Evolutionary conservation across 2,113 vertebrate genomes (phyloP).

Genomic region (Myotis davidii): DNA sequence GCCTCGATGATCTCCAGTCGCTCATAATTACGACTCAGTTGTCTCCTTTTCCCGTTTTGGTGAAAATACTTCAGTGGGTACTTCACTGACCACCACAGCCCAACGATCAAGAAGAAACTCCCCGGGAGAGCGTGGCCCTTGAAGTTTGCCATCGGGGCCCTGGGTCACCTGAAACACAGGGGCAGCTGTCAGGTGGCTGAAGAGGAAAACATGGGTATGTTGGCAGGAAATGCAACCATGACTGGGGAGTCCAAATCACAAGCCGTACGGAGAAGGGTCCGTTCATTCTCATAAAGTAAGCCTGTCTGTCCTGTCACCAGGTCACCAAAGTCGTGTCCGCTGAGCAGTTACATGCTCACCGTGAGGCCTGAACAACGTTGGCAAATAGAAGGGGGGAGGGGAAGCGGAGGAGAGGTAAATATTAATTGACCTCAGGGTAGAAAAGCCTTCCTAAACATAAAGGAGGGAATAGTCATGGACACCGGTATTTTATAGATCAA

Average conservation of each 20-base stretch:
- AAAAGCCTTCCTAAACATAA: neutral
- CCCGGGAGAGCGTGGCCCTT: constrained; percentile 96
- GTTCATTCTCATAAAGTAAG: neutral
- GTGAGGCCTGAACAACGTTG: neutral
- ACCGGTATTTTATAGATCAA: neutral
- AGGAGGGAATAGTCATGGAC: neutral
- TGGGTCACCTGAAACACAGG: neutral
- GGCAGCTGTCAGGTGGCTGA: neutral
- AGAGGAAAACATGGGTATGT: neutral
- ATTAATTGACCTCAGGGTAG: neutral
- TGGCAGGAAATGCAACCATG: neutral
- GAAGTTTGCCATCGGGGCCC: constrained; percentile 93
- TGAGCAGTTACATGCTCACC: neutral
- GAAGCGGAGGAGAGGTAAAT: neutral
- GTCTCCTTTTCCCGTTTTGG: constrained; percentile 78
- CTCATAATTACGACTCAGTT: constrained; percentile 71
- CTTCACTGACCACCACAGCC: constrained; percentile 95
- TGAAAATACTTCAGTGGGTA: constrained; percentile 86
- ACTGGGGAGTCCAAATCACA: neutral
- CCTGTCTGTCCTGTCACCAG: neutral
- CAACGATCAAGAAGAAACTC: constrained; percentile 93
- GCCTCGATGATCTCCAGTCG: constrained; percentile 91
- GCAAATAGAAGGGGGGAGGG: neutral
- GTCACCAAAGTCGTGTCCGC: neutral
- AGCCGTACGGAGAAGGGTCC: neutral